phyloP scores from a whole-genome alignment of 2,888 invertebrate genomes.

The Tipula confusa region DNA sequence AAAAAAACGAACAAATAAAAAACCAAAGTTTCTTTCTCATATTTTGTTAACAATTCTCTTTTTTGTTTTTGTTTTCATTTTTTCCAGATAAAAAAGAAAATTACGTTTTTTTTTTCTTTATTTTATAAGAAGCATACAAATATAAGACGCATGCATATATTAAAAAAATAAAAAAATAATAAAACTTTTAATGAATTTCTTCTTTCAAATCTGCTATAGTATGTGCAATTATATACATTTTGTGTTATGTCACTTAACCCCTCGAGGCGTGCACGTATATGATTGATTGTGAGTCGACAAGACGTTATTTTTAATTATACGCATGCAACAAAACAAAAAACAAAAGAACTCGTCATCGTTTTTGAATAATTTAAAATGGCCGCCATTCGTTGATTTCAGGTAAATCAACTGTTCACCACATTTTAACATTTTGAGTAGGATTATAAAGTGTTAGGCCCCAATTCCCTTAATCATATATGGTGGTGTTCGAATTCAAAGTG shows the following conservation, averaged over 20 bases:
- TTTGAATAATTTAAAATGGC: too few relatives aligned
- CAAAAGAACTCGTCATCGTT: too few relatives aligned
- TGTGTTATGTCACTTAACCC: slow-evolving; percentile 1
- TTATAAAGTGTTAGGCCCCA: too few relatives aligned
- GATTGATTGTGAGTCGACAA: not conserved
- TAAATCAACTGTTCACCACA: too few relatives aligned
- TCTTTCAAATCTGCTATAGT: not conserved
- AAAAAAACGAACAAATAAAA: not conserved
- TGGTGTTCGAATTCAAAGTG: too few relatives aligned
- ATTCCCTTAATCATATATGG: too few relatives aligned
- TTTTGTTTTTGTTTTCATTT: not conserved
- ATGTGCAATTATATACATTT: not conserved
- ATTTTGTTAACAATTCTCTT: slow-evolving; percentile 6
- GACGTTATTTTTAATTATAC: too few relatives aligned
- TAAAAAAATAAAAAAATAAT: not conserved
- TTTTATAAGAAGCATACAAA: not conserved
- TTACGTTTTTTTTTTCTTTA: not conserved
- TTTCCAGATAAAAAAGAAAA: not conserved
- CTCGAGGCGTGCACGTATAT: not conserved
- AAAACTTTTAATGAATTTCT: slow-evolving; percentile 25
- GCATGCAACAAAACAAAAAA: too few relatives aligned
- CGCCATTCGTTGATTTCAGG: too few relatives aligned
- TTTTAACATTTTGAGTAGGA: too few relatives aligned
- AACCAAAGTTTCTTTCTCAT: not conserved
- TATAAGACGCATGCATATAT: slow-evolving; percentile 1